These are phyloP conservation scores for Seriola aureovittata DNA, from an alignment of 2,113 vertebrate species.

Conservation along the genomic window DNA sequence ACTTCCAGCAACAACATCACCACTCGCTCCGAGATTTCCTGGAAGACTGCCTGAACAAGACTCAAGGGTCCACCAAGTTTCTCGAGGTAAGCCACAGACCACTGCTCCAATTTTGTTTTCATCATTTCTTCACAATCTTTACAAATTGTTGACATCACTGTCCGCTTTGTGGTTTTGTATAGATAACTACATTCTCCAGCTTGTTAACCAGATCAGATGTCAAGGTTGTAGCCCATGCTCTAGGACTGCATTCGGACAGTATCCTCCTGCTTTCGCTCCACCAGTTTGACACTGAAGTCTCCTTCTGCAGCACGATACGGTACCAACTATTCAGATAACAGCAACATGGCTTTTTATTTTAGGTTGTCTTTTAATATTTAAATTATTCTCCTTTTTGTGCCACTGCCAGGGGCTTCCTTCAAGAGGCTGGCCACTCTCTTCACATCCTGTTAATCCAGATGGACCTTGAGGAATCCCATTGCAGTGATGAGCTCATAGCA, in stretches of 20 bases:
- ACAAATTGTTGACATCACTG: neutral
- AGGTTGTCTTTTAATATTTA: neutral
- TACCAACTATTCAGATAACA: constrained; percentile 33
- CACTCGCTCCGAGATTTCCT: constrained; percentile 79
- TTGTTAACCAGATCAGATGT: constrained; percentile 82
- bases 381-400: neutral
- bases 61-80: constrained; percentile 65
- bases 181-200: constrained; percentile 86
- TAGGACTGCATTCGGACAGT: constrained; percentile 62
- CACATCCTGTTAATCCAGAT: constrained; percentile 81
- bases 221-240: constrained; percentile 58
- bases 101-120: neutral
- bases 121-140: neutral
- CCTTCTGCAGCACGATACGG: constrained; percentile 84
- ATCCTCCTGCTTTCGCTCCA: constrained; percentile 82
- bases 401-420: constrained; percentile 73
- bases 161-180: neutral
- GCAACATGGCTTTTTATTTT: neutral
- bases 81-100: constrained; percentile 73
- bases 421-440: constrained; percentile 41
- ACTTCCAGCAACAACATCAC: constrained; percentile 82
- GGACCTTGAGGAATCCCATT: constrained; percentile 82
- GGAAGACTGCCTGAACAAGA: constrained; percentile 54
- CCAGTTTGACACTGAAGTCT: constrained; percentile 86
- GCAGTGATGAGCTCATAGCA: constrained; percentile 83